Evolutionary conservation across 2,797 vertebrate genomes (phyloP), one percentile per base, ranked within the genome.

Genomic region (Chlorospingus flavigularis): DNA sequence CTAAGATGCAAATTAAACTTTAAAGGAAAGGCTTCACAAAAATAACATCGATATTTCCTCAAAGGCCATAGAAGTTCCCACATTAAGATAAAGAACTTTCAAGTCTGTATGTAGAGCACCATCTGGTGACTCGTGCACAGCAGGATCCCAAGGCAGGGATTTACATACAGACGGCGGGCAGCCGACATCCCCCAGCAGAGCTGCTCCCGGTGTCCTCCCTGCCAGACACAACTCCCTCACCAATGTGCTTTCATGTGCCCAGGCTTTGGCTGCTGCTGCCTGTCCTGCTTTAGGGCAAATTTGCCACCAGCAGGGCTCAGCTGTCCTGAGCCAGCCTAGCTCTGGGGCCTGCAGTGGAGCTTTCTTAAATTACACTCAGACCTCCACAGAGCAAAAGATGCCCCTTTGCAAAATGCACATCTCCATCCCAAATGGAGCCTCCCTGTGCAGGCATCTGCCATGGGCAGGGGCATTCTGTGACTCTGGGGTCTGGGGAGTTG

Each of bases 71-170:
- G 35, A 31, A 15, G 26, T 53, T 87, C 37, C 30, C 66, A 58
- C 2, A 0, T 50, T 48, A 72, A 74, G 61, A 65, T 60, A 73
- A 78, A 81, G 67, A 85, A 83, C 72, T 80, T 95, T 21, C n/a
- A 87, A 62, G 57, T 54, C 81, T 86, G 71, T 89, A 80, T 85
- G 72, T 68, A 92, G 72, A 92, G 92, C 92, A 95, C 91, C 81
- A 93, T 93, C 92, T 95, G 93, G 91, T 96, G 92, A 91, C 81
- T 93, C 66, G 65, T 58, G 78, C 91, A 85, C 70, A 83, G 86
- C 70, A 91, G 88, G 71, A 77, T 89, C 78, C 81, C 91, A 8
- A 51, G 84, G 88, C 35, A 37, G 81, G 60, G 73, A 80, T 76
- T 94, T 82, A 11, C 50, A 20, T 6, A 43, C 33, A 30, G 70